phyloP scores from a whole-genome alignment of 2,888 invertebrate genomes.

The Psylliodes chrysocephalus region DNA sequence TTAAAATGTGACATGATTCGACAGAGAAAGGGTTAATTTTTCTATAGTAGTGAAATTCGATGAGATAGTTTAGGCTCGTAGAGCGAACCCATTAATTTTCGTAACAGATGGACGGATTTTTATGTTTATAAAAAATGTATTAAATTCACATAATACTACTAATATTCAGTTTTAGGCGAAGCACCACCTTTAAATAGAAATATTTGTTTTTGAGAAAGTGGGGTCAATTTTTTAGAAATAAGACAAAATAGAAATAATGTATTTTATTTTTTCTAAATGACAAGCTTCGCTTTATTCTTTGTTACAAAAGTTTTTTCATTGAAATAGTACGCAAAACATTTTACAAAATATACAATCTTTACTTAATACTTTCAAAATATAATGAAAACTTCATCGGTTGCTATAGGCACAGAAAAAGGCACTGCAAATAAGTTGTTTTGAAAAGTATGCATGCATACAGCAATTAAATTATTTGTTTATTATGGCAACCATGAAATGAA shows the following conservation, averaged over 20 bases:
- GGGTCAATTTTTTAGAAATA: neutral
- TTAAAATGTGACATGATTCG: too few relatives aligned
- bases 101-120: too few relatives aligned
- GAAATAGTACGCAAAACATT: slow-evolving; percentile 52
- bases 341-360: slow-evolving; percentile 61
- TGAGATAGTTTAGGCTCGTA: too few relatives aligned
- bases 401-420: slow-evolving; percentile 59
- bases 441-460: neutral
- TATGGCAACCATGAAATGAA: slow-evolving; percentile 16
- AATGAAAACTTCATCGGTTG: slow-evolving; percentile 31
- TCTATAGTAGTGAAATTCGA: too few relatives aligned
- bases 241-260: slow-evolving; percentile 36
- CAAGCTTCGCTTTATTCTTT: slow-evolving; percentile 61
- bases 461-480: slow-evolving; percentile 3
- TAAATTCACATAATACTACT: too few relatives aligned
- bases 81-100: too few relatives aligned
- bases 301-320: slow-evolving; percentile 59
- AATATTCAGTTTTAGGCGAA: too few relatives aligned
- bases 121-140: too few relatives aligned
- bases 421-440: slow-evolving; percentile 44
- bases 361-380: slow-evolving; percentile 45
- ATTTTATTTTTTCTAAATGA: slow-evolving; percentile 58
- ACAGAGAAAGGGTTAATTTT: too few relatives aligned
- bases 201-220: too few relatives aligned
- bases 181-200: too few relatives aligned